phyloP scores from a whole-genome alignment of 2,113 vertebrate species.

The Takifugu flavidus region DNA sequence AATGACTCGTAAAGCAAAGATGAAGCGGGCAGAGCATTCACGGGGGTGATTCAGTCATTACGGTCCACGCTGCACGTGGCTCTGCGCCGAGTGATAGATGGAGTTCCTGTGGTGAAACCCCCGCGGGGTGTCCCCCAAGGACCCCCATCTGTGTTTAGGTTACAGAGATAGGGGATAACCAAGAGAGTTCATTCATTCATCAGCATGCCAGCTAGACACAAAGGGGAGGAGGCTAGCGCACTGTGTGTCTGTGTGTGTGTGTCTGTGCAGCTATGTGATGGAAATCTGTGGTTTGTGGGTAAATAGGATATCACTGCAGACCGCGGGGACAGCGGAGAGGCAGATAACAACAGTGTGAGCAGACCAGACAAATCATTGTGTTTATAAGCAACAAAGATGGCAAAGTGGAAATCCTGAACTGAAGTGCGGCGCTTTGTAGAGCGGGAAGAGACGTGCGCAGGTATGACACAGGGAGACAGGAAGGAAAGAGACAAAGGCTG shows the following conservation, averaged over 20 bases:
- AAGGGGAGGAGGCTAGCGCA: slow-evolving; percentile 27
- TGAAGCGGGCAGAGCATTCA: too few species aligned
- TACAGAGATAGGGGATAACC: slow-evolving; percentile 53
- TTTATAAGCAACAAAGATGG: slow-evolving; percentile 6
- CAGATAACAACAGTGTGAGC: slow-evolving; percentile 1
- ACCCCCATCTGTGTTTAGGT: slow-evolving; percentile 35
- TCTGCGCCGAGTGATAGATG: slow-evolving; percentile 9
- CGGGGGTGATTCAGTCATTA: too few species aligned
- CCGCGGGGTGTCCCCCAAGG: slow-evolving; percentile 24
- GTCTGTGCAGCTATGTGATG: slow-evolving; percentile 25
- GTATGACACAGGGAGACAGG: slow-evolving; percentile 20
- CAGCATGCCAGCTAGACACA: slow-evolving; percentile 64
- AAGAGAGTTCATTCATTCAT: slow-evolving; percentile 55
- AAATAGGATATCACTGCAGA: slow-evolving; percentile 44
- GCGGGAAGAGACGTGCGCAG: slow-evolving; percentile 5
- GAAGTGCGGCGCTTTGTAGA: slow-evolving; percentile 5
- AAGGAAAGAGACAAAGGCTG: slow-evolving; percentile 50
- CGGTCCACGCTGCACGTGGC: not conserved
- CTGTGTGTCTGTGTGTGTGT: slow-evolving; percentile 9
- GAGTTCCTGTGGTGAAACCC: slow-evolving; percentile 12
- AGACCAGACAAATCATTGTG: slow-evolving; percentile 3
- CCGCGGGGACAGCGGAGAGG: slow-evolving; percentile 14
- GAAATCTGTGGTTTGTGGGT: slow-evolving; percentile 41
- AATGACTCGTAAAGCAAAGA: not conserved
- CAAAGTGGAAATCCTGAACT: slow-evolving; percentile 1